phyloP scores from a whole-genome alignment of 2,888 invertebrate genomes.

The Caenorhabditis sp. region DNA sequence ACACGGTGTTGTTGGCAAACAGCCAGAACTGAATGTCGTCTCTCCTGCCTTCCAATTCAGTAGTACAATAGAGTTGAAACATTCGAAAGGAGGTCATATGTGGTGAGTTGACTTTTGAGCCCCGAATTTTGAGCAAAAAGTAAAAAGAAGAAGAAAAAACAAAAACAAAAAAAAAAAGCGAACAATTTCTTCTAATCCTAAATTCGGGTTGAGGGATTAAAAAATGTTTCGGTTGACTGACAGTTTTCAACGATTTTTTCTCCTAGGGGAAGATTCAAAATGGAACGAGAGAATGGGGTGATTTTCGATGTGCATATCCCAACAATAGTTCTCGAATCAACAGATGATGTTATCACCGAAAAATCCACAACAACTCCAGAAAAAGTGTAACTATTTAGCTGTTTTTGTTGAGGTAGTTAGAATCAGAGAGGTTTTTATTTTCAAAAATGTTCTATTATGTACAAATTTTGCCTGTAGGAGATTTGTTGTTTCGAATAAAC shows the following conservation, averaged over 20 bases:
- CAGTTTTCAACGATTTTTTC: background rate
- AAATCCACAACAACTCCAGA: slow-evolving; percentile 22
- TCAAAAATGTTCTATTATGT: too few relatives aligned
- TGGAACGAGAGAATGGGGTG: slow-evolving; percentile 95
- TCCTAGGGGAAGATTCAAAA: slow-evolving; percentile 88
- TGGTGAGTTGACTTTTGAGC: slow-evolving; percentile 77
- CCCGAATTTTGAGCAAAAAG: too few relatives aligned
- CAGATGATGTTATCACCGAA: slow-evolving; percentile 36
- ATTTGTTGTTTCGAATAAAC: background rate
- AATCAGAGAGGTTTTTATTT: background rate
- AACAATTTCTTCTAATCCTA: background rate
- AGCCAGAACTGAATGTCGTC: slow-evolving; percentile 53
- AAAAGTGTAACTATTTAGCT: slow-evolving; percentile 5
- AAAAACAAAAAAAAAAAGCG: background rate
- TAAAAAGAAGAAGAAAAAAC: background rate
- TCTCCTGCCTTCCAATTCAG: slow-evolving; percentile 63
- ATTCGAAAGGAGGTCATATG: slow-evolving; percentile 85
- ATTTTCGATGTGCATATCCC: slow-evolving; percentile 97
- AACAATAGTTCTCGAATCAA: slow-evolving; percentile 86
- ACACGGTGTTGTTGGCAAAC: slow-evolving; percentile 56
- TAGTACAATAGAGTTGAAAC: slow-evolving; percentile 58
- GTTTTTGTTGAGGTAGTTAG: too few relatives aligned
- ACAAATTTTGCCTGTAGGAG: background rate
- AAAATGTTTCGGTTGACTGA: background rate
- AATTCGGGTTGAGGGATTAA: background rate